These are phyloP conservation scores for Oreochromis mossambicus DNA, from an alignment of 2,797 vertebrate species.

Conservation along the genomic window DNA sequence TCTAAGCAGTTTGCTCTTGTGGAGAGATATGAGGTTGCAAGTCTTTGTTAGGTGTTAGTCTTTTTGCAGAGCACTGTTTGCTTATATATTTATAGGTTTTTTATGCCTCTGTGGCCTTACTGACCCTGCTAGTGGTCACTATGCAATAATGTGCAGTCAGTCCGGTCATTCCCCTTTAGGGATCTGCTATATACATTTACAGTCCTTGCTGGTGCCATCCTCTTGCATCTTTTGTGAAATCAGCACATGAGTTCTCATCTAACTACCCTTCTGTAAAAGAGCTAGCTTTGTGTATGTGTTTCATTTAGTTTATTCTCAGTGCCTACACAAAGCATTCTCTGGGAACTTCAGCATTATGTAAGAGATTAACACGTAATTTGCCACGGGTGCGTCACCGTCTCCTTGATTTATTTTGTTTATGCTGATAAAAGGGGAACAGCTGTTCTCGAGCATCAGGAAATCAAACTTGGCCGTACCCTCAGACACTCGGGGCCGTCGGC, in stretches of 20 bases:
- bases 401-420: constrained; percentile 49
- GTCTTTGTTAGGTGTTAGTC: neutral
- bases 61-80: neutral
- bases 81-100: neutral
- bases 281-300: neutral
- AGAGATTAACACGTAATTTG: constrained; percentile 11
- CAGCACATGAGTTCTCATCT: neutral
- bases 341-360: neutral
- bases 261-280: neutral
- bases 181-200: neutral
- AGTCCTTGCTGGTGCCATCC: neutral
- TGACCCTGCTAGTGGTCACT: neutral
- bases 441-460: constrained; percentile 36
- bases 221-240: neutral
- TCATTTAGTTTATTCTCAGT: neutral
- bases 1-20: neutral
- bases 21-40: neutral
- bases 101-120: neutral
- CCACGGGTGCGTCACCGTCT: neutral
- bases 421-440: constrained; percentile 53
- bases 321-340: neutral
- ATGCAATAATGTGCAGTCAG: neutral
- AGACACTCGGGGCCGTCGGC: constrained; percentile 25
- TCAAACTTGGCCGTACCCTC: constrained; percentile 40
- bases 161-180: neutral